phyloP scores from a whole-genome alignment of 1,140 invertebrate species.

The Macrobrachium nipponense region DNA sequence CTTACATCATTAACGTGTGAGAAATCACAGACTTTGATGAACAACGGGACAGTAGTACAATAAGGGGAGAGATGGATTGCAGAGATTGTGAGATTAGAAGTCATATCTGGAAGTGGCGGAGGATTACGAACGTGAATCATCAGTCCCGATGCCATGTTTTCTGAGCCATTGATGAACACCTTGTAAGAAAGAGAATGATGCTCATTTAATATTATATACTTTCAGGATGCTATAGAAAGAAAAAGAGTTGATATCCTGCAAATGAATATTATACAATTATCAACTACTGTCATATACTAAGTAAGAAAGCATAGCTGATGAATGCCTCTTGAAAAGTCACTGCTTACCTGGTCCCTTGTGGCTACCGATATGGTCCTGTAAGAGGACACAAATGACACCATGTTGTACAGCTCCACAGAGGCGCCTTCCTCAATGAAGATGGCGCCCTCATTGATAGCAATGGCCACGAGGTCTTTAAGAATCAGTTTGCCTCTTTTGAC shows the following conservation, averaged over 20 bases:
- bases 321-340: background rate
- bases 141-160: background rate
- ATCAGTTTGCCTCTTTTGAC: slow-evolving; percentile 27
- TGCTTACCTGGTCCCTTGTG: slow-evolving; percentile 25
- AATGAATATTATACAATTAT: background rate
- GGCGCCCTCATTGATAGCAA: slow-evolving; percentile 15
- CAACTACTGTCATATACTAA: background rate
- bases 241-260: too few species aligned
- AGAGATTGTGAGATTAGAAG: slow-evolving; percentile 29
- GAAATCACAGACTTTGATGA: slow-evolving; percentile 38
- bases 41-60: slow-evolving; percentile 32
- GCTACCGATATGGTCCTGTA: slow-evolving; percentile 23
- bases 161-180: background rate
- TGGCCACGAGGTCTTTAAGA: slow-evolving; percentile 23
- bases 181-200: too few species aligned
- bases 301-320: background rate
- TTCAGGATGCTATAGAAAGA: too few species aligned
- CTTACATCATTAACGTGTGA: slow-evolving; percentile 22
- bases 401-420: background rate
- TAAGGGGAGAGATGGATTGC: slow-evolving; percentile 28
- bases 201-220: too few species aligned
- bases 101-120: background rate
- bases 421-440: slow-evolving; percentile 34
- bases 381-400: background rate
- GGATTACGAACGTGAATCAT: slow-evolving; percentile 24